phyloP scores from a whole-genome alignment of 1,140 invertebrate species.

The Aradophagus sp. region DNA sequence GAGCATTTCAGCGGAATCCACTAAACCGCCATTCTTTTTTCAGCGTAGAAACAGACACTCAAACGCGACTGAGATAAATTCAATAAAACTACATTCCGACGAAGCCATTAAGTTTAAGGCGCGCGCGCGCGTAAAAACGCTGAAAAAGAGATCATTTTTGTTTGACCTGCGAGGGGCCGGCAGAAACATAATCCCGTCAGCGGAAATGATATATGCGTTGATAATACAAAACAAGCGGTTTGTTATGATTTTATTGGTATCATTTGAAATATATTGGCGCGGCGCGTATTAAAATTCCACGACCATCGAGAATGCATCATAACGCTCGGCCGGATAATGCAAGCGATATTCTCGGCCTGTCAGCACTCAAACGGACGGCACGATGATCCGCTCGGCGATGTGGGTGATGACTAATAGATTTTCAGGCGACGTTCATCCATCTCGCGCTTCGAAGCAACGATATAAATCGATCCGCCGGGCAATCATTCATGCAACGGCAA shows the following conservation, averaged over 20 bases:
- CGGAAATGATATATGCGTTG: conserved; percentile 47
- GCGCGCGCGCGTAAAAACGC: conserved; percentile 14
- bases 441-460: conserved; percentile 61
- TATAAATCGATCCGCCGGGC: conserved; percentile 61
- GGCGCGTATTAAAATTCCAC: conserved; percentile 63
- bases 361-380: conserved; percentile 55
- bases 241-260: conserved; percentile 58
- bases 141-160: conserved; percentile 40
- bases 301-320: conserved; percentile 56
- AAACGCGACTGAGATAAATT: too few relatives aligned
- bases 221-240: conserved; percentile 50
- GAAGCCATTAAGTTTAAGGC: conserved; percentile 31
- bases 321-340: conserved; percentile 61
- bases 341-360: conserved; percentile 64
- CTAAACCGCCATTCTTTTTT: too few relatives aligned
- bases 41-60: too few relatives aligned
- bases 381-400: conserved; percentile 50
- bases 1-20: too few relatives aligned
- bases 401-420: conserved; percentile 73
- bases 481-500: conserved; percentile 34
- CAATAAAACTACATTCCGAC: too few relatives aligned
- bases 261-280: conserved; percentile 56
- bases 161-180: conserved; percentile 2
- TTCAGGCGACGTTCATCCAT: conserved; percentile 66
- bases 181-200: conserved; percentile 45